Percentiles rank a stretch among this genome's conserved stretches.
Conservation (phyloP, 2,888 invertebrate species). For the Corythucha ciliata region DNA sequence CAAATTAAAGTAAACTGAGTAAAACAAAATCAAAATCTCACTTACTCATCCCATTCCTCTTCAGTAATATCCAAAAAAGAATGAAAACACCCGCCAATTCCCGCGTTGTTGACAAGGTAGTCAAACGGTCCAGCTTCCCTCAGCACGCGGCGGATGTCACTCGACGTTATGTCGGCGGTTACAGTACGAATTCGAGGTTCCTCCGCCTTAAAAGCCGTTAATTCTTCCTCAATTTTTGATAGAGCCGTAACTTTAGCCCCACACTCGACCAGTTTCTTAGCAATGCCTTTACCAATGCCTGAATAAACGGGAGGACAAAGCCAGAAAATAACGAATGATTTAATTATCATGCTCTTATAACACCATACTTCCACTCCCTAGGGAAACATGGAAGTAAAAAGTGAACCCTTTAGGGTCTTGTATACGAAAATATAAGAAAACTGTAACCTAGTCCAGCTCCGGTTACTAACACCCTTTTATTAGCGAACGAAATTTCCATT, state of each 20-base stretch:
- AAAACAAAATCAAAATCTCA: no score
- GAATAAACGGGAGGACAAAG: conserved; percentile 14
- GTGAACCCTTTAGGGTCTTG: no score
- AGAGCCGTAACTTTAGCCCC: conserved; percentile 71
- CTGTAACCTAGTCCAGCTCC: conserved; percentile 86
- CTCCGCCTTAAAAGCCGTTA: conserved; percentile 54
- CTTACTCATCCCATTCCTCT: no score
- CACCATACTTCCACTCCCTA: no score
- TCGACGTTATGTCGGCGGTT: conserved; percentile 63
- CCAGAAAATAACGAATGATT: no score
- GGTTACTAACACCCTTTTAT: conserved; percentile 74
- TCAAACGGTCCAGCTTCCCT: conserved; percentile 59
- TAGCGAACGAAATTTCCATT: conserved; percentile 46
- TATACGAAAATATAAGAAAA: no score
- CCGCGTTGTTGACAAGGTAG: conserved; percentile 85
- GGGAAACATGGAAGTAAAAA: no score
- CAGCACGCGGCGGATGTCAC: conserved; percentile 53
- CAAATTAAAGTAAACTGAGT: no score
- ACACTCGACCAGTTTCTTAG: conserved; percentile 54
- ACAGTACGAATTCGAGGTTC: conserved; percentile 54
- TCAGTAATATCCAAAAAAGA: conserved; percentile 60
- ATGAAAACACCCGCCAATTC: conserved; percentile 55
- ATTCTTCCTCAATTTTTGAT: conserved; percentile 56
- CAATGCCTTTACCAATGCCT: conserved; percentile 63
- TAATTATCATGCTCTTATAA: no score